phyloP scores from a whole-genome alignment of 35 echinoderm and acorn worm species.

The Acanthaster planci region DNA sequence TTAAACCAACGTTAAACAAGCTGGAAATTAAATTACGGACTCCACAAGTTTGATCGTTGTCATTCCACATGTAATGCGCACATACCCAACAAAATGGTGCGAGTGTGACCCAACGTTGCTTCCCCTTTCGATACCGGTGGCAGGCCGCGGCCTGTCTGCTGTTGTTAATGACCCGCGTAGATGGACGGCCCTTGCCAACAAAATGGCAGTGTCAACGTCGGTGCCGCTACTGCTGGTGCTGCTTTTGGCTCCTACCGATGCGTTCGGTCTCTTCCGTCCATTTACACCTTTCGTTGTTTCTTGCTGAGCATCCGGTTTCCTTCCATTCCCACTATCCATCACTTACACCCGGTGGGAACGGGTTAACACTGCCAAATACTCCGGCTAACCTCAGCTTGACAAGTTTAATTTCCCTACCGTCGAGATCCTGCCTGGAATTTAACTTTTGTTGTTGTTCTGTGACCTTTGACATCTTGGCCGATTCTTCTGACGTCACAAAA shows the following conservation, averaged over 20 bases:
- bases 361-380: background rate
- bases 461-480: background rate
- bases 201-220: background rate
- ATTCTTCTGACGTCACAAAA: background rate
- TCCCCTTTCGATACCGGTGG: background rate
- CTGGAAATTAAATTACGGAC: too few species aligned
- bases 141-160: background rate
- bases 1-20: too few species aligned
- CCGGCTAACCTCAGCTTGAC: background rate
- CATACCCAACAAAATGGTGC: constrained; percentile 1
- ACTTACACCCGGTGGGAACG: background rate
- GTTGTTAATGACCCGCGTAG: background rate
- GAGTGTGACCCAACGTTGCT: background rate
- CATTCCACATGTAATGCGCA: too few species aligned
- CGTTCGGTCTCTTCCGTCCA: background rate
- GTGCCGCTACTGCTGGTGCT: background rate
- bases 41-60: too few species aligned
- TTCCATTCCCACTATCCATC: background rate
- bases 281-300: background rate
- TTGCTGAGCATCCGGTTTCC: background rate
- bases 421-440: background rate
- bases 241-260: background rate
- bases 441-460: background rate
- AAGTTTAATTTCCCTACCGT: constrained; percentile 8
- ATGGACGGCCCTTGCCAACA: background rate